A percentile compares a stretch with the other conserved stretches of the same genome.
Conservation (phyloP, 2,113 vertebrate genomes). For the Bubo scandiacus region DNA sequence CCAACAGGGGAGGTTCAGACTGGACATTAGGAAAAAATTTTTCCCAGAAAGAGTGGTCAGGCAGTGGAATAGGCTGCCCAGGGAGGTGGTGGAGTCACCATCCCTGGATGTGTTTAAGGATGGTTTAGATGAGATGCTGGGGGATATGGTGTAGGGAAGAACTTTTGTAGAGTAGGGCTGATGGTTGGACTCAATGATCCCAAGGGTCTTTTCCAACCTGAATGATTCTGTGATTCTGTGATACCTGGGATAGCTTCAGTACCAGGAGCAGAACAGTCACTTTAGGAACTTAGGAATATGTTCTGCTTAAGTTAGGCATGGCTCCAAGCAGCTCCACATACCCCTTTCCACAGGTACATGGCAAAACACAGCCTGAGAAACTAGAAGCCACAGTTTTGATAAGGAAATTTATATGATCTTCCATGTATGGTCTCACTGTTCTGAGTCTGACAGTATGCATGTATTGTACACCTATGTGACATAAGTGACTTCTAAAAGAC, state of each 20-base stretch:
- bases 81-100: too few relatives aligned
- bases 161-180: too few relatives aligned
- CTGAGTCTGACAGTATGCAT: not conserved
- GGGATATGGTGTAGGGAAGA: too few relatives aligned
- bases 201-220: too few relatives aligned
- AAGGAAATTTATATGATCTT: not conserved
- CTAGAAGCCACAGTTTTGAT: not conserved
- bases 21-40: too few relatives aligned
- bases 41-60: too few relatives aligned
- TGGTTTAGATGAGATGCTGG: too few relatives aligned
- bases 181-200: too few relatives aligned
- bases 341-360: rapidly evolving
- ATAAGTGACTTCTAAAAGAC: not conserved
- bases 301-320: not conserved
- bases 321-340: not conserved
- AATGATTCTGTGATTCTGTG: too few relatives aligned
- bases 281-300: not conserved
- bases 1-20: too few relatives aligned
- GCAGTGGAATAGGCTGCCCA: too few relatives aligned
- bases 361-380: not conserved
- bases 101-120: too few relatives aligned
- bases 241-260: not conserved
- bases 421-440: not conserved
- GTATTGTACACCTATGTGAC: rapidly evolving
- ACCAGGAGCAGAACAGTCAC: not conserved